A percentile compares a stretch with the other conserved stretches of the same genome.
These are phyloP conservation scores for Paelopatides confundens DNA, from an alignment of 53 echinoderm and acorn worm genomes.

Conservation along the genomic window DNA sequence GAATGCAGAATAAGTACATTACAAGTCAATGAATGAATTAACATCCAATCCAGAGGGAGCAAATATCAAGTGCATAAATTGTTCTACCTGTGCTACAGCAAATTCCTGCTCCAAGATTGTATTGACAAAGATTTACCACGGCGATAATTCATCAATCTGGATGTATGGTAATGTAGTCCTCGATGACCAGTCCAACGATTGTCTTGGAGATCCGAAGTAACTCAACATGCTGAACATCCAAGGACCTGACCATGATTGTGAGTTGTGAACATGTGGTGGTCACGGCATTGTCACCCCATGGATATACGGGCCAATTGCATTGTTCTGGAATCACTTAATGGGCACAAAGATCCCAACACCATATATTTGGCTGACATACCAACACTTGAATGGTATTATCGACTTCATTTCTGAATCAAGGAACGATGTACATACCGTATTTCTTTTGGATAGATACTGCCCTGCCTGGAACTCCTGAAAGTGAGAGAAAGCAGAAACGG, in stretches of 20 bases:
- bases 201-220: constrained; percentile 38
- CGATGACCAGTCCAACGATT: constrained; percentile 64
- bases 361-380: constrained; percentile 16
- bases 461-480: constrained; percentile 73
- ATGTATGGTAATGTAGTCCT: constrained; percentile 60
- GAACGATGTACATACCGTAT: constrained; percentile 47
- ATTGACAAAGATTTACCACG: constrained; percentile 51
- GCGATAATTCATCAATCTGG: constrained; percentile 8
- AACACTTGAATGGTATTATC: not conserved
- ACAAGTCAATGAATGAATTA: not conserved
- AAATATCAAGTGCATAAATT: constrained; percentile 59
- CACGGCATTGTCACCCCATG: not conserved
- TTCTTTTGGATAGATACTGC: constrained; percentile 63
- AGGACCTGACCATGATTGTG: constrained; percentile 49
- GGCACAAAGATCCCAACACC: constrained; percentile 63
- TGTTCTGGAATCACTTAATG: constrained; percentile 56
- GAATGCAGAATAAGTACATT: no score
- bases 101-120: constrained; percentile 62
- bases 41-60: not conserved
- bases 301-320: constrained; percentile 55
- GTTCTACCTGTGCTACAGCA: constrained; percentile 8
- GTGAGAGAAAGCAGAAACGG: constrained; percentile 66
- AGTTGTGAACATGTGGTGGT: constrained; percentile 65
- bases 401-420: constrained; percentile 20
- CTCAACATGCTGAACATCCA: constrained; percentile 35